Conservation (phyloP, 2,888 invertebrate genomes). For the Julus scandinavius region DNA sequence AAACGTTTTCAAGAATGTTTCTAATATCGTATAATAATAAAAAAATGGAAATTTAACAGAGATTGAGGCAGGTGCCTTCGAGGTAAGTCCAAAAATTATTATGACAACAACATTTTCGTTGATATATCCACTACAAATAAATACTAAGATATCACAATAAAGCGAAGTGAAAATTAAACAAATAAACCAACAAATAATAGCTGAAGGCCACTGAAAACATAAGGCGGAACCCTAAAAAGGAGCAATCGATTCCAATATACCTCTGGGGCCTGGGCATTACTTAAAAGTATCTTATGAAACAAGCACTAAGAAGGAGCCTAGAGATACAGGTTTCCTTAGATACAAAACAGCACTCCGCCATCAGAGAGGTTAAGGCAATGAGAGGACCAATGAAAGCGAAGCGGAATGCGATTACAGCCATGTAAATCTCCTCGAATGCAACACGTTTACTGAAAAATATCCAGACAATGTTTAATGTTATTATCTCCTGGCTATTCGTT, state of each 20-base stretch:
- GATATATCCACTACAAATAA: not conserved
- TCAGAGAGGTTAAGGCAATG: not conserved
- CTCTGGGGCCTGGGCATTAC: constrained; percentile 4
- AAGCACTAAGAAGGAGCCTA: not conserved
- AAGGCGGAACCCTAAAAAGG: not conserved
- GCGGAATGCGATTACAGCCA: constrained; percentile 19
- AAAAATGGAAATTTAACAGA: too few species aligned
- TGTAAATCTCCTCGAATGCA: constrained; percentile 3
- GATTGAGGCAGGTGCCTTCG: not conserved
- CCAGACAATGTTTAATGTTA: not conserved
- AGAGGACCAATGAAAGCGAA: not conserved
- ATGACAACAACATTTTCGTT: not conserved
- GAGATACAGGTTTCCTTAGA: not conserved
- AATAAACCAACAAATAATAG: not conserved
- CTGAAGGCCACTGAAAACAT: not conserved
- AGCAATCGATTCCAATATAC: not conserved
- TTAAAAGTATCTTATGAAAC: not conserved
- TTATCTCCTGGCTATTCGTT: constrained; percentile 24
- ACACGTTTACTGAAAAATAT: not conserved
- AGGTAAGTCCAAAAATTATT: not conserved
- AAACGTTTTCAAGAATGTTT: too few species aligned
- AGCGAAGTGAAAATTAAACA: not conserved
- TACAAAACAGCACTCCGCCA: not conserved
- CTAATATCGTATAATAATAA: too few species aligned
- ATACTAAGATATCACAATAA: not conserved